Base-by-base conservation (phyloP, 1,140 invertebrate genomes). In the Drosophila neocordata region DNA sequence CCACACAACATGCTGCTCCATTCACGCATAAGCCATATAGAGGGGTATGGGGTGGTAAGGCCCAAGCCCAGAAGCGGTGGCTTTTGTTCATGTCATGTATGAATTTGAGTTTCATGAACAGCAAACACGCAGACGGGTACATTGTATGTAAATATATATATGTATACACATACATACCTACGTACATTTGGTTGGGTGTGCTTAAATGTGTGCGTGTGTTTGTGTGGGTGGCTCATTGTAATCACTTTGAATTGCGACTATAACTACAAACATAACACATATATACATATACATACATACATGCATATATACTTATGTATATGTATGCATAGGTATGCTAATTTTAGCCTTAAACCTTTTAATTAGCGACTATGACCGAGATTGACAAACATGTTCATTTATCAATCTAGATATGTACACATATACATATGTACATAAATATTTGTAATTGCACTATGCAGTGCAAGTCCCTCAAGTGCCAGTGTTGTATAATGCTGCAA, bases 331-430 rank as follows among this genome's bases (percentile, higher is more conserved):
- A 48, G 41, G 41, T 88, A 88, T 88, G 83, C 83, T 79, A 88
- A 88, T 88, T 88, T 88, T 77, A 79, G 73, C 83, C 83, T 79
- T 88, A 88, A 88, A 83, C 83, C 79, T 88, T 88, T 88, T 88
- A 88, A 88, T 88, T 88, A 88, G 83, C 73, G 73, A 88, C 83
- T 83, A 48, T 88, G 79, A 83, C 83, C 83, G 83, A 88, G 83
- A 88, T 88, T 88, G 70, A 65, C 57, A 52, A 70, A 69, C 64
- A 59, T 53, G 65, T 82, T 71, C 63, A 87, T 79, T 78, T 71
- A 78, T 73, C 71, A 70, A 81, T 62, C 65, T 31, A 57, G 56
- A 22, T 62, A 31, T 6, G 5, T 31, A 31, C 27, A 31, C 53
- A 69, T 31, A 63, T 13, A 20, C 41, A 15, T 48, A 69, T 31